These are phyloP conservation scores for Nicator chloris DNA, from an alignment of 2,113 vertebrate species.

Conservation along the genomic window DNA sequence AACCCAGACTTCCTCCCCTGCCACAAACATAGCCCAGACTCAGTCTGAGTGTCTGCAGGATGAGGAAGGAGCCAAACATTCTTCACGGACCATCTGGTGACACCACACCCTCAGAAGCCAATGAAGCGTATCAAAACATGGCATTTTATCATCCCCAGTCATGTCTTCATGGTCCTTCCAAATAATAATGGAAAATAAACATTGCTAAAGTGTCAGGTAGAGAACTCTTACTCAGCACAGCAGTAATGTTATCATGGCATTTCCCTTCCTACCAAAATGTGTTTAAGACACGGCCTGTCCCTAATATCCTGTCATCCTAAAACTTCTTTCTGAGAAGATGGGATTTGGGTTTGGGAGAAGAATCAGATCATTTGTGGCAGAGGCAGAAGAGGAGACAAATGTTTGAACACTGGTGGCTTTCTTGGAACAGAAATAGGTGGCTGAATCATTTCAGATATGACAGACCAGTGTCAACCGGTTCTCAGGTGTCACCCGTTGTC, in stretches of 20 bases:
- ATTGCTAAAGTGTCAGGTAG: neutral
- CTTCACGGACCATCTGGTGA: neutral
- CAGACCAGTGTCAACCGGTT: neutral
- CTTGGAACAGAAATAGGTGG: neutral
- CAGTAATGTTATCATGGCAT: neutral
- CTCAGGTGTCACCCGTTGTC: neutral
- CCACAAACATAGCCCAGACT: neutral
- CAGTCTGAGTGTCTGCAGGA: neutral
- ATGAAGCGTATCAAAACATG: neutral
- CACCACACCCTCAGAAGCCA: neutral
- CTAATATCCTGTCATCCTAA: neutral
- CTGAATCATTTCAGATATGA: neutral
- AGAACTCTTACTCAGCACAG: neutral
- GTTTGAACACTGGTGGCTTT: neutral
- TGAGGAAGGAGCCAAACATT: neutral
- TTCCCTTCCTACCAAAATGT: neutral
- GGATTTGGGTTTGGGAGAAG: neutral
- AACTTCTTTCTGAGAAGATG: neutral
- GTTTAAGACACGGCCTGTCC: neutral
- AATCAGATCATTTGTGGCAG: neutral
- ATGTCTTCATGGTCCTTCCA: neutral
- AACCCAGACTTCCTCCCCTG: neutral
- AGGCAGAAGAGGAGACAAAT: neutral
- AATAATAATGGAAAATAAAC: neutral
- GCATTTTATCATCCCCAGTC: neutral